phyloP scores from a whole-genome alignment of 2,797 vertebrate species.

The Chloroceryle amazona region DNA sequence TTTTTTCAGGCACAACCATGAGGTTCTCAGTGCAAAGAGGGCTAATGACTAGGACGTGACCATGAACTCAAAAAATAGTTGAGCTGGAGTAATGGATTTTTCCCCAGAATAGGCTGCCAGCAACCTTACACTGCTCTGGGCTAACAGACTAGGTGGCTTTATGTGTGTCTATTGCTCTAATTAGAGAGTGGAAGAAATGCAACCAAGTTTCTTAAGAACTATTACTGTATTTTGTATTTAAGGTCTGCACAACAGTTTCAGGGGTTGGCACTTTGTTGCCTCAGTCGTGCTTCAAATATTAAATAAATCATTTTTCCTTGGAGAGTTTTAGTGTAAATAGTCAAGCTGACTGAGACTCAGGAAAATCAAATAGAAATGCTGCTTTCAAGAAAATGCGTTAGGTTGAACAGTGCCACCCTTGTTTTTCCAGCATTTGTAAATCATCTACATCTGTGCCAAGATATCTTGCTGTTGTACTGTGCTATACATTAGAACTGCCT shows the following conservation, averaged over 20 bases:
- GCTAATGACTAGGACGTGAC: not conserved
- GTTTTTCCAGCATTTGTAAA: not conserved
- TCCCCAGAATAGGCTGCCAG: not conserved
- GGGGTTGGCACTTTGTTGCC: not conserved
- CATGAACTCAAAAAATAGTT: not conserved
- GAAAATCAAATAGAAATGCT: not conserved
- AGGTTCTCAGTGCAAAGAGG: not conserved
- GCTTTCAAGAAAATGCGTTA: constrained; percentile 3
- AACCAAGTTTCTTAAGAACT: not conserved
- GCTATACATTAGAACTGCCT: not conserved
- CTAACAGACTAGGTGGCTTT: not conserved
- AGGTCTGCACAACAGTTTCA: not conserved
- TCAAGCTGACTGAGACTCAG: not conserved
- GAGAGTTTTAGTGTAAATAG: constrained; percentile 8
- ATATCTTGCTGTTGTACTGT: not conserved
- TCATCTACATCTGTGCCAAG: not conserved
- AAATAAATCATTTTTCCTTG: not conserved
- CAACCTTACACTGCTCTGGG: not conserved
- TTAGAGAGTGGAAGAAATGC: not conserved
- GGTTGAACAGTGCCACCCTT: not conserved
- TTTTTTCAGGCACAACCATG: not conserved
- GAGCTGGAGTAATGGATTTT: not conserved
- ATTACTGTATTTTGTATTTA: not conserved
- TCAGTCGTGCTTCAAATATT: not conserved
- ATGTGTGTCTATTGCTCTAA: not conserved